Conservation (phyloP, 1,140 invertebrate genomes). For the Micrasema minimum region DNA sequence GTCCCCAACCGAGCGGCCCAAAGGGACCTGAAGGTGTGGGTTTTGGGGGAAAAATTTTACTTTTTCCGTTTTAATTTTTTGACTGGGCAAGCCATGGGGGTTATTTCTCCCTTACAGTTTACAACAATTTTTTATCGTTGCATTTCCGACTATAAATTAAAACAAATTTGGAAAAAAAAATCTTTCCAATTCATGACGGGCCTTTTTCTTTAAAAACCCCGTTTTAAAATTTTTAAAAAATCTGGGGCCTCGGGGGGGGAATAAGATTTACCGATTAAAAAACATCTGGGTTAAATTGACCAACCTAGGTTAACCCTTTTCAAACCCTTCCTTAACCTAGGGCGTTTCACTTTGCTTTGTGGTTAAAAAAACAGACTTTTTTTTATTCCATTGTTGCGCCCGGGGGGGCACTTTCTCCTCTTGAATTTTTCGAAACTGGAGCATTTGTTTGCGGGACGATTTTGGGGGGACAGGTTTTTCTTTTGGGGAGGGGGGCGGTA, state of each 20-base stretch:
- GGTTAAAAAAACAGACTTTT: conserved; percentile 41
- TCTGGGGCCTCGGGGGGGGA: too few relatives aligned
- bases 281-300: too few relatives aligned
- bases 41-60: conserved; percentile 51
- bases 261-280: too few relatives aligned
- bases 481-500: too few relatives aligned
- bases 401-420: conserved; percentile 39
- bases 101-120: conserved; percentile 1
- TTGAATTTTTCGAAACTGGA: conserved; percentile 42
- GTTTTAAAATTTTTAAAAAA: too few relatives aligned
- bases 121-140: too few relatives aligned
- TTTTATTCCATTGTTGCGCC: conserved; percentile 35
- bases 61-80: conserved; percentile 47
- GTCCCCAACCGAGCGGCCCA: conserved; percentile 21
- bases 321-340: neutral
- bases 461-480: conserved; percentile 7
- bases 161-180: too few relatives aligned
- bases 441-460: conserved; percentile 39
- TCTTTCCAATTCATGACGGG: too few relatives aligned
- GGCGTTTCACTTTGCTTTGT: conserved; percentile 46
- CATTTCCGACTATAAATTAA: too few relatives aligned
- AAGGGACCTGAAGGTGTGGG: conserved; percentile 40
- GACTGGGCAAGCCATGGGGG: conserved; percentile 36
- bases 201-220: too few relatives aligned
- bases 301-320: too few relatives aligned